Conservation (phyloP, 1,140 invertebrate genomes). For the Sminthurides bifidus region DNA sequence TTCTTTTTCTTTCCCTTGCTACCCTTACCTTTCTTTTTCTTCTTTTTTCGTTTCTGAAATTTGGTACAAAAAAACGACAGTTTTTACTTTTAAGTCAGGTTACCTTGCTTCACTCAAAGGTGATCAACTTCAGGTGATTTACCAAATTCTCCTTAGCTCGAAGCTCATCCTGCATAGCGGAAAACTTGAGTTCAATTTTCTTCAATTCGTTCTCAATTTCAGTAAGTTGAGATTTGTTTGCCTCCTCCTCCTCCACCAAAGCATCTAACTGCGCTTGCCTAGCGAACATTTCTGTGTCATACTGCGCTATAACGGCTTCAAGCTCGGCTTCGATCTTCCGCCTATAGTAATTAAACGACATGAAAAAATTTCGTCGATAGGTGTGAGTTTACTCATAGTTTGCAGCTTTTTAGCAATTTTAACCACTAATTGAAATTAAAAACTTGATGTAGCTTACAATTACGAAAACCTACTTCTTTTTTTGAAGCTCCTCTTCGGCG, state of each 20-base stretch:
- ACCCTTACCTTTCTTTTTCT: neutral
- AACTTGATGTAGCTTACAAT: too few species aligned
- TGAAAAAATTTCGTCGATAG: neutral
- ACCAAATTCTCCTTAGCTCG: neutral
- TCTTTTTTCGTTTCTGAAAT: slow-evolving; percentile 4
- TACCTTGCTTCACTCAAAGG: too few species aligned
- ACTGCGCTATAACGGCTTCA: neutral
- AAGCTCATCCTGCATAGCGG: neutral
- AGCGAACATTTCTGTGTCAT: slow-evolving; percentile 6
- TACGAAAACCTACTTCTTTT: slow-evolving; percentile 6
- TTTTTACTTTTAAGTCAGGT: neutral
- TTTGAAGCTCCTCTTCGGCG: neutral
- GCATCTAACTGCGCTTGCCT: slow-evolving; percentile 2
- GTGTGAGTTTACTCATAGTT: neutral
- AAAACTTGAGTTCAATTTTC: neutral
- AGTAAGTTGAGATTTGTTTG: neutral
- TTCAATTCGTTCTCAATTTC: neutral
- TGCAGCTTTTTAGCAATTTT: neutral
- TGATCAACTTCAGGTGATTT: neutral
- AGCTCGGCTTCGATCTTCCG: neutral
- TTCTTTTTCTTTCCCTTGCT: slow-evolving; percentile 1
- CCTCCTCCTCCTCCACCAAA: neutral
- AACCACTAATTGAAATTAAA: too few species aligned
- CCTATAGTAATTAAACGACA: neutral
- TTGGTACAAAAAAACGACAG: neutral